Evolutionary conservation across 2,888 invertebrate species (phyloP), one percentile per base, ranked within the genome.

Genomic region (Lithophane socia): DNA sequence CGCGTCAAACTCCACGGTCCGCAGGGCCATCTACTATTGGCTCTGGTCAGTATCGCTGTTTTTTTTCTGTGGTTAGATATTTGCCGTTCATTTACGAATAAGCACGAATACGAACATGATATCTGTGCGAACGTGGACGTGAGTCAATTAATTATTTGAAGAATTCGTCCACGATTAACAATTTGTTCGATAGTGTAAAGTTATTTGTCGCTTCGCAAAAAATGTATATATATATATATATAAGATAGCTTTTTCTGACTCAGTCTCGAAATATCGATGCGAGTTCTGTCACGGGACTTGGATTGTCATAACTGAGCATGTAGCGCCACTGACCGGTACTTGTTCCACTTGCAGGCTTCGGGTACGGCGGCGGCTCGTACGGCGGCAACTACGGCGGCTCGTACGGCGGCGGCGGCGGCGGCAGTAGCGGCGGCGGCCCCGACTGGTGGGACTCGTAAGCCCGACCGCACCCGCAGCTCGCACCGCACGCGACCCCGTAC

Each of bases 401-500:
- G 90, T 96, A 95, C 93, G 93, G 95, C 88, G 95, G 96, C 83
- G 95, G 95, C 88, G 95, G 94, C 88, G 96, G 95, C 94, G 97
- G 95, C 93, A 92, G 94, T 88, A 91, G 93, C 90, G 90, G 94
- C 93, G 95, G 95, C 88, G 96, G 96, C 83, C 92, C 94, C 89
- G 96, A 96, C 95, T 96, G 96, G 96, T 96, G 96, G 96, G 94
- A 95, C 95, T 95, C 95, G 86, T 95, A 94, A 93, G 91, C 87
- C 88, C 79, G 54, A 65, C 86, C 85, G 83, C 85, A 80, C 84
- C 82, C 75, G 73, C 82, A 86, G 79, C 76, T 87, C 88, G 84
- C 87, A 88, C 88, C 88, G 89, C 87, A 83, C 80, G 82, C 79
- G 88, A 84, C 78, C 66, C 86, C 84, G 77, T 87, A 87, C 85